phyloP scores from a whole-genome alignment of 2,888 invertebrate genomes.

The Cerceris rybyensis region DNA sequence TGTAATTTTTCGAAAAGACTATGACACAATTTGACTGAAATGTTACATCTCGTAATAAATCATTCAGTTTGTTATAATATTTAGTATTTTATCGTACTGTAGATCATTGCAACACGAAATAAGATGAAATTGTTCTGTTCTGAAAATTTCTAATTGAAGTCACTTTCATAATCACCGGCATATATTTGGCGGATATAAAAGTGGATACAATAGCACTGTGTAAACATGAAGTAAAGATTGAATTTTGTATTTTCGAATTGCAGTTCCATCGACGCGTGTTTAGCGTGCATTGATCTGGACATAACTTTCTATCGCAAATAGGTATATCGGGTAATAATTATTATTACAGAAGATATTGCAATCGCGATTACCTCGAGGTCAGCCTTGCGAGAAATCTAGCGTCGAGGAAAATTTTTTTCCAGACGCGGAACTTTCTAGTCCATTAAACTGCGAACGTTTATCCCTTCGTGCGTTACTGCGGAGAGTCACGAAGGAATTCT shows the following conservation, averaged over 20 bases:
- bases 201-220: too few species aligned
- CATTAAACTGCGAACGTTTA: constrained; percentile 48
- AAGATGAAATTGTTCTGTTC: too few species aligned
- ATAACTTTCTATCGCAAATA: constrained; percentile 28
- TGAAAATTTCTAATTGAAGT: too few species aligned
- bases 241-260: not conserved
- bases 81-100: too few species aligned
- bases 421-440: constrained; percentile 56
- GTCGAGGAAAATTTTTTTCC: constrained; percentile 49
- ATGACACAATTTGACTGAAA: too few species aligned
- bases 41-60: too few species aligned
- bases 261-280: constrained; percentile 1
- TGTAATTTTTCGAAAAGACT: too few species aligned
- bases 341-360: constrained; percentile 37
- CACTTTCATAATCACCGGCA: too few species aligned
- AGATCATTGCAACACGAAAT: too few species aligned
- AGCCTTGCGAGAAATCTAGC: constrained; percentile 50
- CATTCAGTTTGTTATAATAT: too few species aligned
- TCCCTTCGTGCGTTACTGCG: constrained; percentile 39
- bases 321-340: constrained; percentile 50
- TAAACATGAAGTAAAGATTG: too few species aligned
- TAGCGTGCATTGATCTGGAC: constrained; percentile 10
- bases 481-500: constrained; percentile 36
- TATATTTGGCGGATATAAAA: too few species aligned
- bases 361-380: constrained; percentile 49